phyloP scores from a whole-genome alignment of 2,888 invertebrate species.

The Melieria crassipennis region DNA sequence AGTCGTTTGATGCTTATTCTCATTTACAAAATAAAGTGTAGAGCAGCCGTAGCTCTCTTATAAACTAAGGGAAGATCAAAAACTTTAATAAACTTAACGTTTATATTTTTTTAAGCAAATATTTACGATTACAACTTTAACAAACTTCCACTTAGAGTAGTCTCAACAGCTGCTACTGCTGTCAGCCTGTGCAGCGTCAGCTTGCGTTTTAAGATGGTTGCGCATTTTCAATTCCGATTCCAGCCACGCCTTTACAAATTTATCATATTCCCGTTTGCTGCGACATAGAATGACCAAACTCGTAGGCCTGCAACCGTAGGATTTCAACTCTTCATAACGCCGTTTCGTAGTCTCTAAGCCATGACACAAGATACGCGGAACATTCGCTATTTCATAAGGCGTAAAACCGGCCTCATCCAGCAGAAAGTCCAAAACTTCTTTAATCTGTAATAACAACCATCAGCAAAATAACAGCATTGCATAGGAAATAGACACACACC shows the following conservation, averaged over 20 bases:
- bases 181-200: no score
- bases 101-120: no score
- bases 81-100: no score
- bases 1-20: no score
- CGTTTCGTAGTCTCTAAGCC: constrained; percentile 69
- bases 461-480: not conserved
- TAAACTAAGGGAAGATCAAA: no score
- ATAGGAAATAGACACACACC: constrained; percentile 49
- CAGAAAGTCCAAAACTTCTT: constrained; percentile 71
- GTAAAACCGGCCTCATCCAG: constrained; percentile 68
- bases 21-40: no score
- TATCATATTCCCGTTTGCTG: constrained; percentile 69
- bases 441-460: constrained; percentile 63
- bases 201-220: not conserved
- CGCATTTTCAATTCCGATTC: constrained; percentile 11
- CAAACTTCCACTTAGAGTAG: no score
- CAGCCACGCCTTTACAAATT: constrained; percentile 66
- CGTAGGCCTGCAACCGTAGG: constrained; percentile 66
- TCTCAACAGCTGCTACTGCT: no score
- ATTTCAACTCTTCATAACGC: constrained; percentile 68
- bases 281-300: constrained; percentile 70
- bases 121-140: no score
- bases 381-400: constrained; percentile 68
- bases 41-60: no score
- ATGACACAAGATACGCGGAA: constrained; percentile 69